Evolutionary conservation across 2,888 invertebrate genomes (phyloP).

Genomic region (Dasypolia templi): DNA sequence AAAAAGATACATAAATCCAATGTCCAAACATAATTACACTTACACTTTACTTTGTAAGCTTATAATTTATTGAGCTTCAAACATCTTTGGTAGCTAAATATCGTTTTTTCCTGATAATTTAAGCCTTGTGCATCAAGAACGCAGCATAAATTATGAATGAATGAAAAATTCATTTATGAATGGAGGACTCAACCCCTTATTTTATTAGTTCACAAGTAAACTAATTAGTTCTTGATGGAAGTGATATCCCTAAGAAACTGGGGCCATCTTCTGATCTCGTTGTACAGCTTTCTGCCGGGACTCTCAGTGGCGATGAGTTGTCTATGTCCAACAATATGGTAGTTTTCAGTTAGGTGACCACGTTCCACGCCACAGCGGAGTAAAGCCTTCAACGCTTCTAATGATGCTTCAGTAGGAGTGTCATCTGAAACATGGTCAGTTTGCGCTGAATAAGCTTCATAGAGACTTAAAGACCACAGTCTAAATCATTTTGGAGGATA

Average conservation of each 20-base stretch:
- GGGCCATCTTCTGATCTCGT: slow-evolving; percentile 85
- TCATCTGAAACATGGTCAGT: slow-evolving; percentile 84
- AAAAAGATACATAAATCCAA: not conserved
- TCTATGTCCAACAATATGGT: slow-evolving; percentile 91
- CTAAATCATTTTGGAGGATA: no score
- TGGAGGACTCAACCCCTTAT: no score
- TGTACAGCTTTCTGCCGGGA: slow-evolving; percentile 86
- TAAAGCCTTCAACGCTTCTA: slow-evolving; percentile 89
- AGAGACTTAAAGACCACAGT: not conserved
- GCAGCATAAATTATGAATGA: no score
- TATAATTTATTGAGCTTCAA: not conserved
- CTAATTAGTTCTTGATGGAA: slow-evolving; percentile 66
- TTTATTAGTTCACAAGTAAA: no score
- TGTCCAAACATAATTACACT: not conserved
- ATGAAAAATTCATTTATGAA: no score
- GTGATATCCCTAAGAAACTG: slow-evolving; percentile 81
- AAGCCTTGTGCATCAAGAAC: not conserved
- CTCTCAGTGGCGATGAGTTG: slow-evolving; percentile 84
- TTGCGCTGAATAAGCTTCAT: not conserved
- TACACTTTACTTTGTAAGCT: not conserved
- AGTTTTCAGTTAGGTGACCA: slow-evolving; percentile 90
- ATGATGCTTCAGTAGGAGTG: slow-evolving; percentile 89
- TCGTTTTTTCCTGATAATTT: not conserved
- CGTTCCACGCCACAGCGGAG: slow-evolving; percentile 91
- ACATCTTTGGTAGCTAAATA: not conserved